Evolutionary conservation across 2,888 invertebrate species (phyloP), one percentile per base, ranked within the genome.

Genomic region (Nasonia oneida): DNA sequence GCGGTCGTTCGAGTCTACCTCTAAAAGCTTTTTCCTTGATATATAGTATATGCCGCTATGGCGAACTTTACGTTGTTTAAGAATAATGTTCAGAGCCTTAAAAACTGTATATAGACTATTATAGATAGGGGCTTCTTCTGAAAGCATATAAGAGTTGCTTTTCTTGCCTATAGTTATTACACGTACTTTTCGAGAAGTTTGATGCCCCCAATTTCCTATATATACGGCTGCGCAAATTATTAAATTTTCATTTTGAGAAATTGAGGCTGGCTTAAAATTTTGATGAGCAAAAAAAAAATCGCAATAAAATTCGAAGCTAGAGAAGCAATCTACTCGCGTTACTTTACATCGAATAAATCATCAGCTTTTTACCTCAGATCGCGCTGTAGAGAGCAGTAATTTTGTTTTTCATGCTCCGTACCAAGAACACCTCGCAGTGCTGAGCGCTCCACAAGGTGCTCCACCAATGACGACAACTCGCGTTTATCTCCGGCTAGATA

Each of bases 391-490:
- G 6, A 42, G 29, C 29, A 8, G 42, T 47, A 47, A 47, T 47
- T 47, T 47, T 47, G 12, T 47, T 47, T 47, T 47, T 47, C 47
- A 12, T 2, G 47, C 12, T 47, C 10, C 47, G 10, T 47, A 47
- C 47, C 47, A 47, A 8, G 1, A 47, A 47, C 47, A 12, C 47
- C 47, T 47, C 12, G 29, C 29, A 10, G 47, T 37, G 4, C 12
- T 12, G 47, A 47, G 2, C 47, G 10, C 47, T 47, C 12, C 12
- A 12, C 47, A 18, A 37, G 39, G 47, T 39, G 47, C 37, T 23
- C 73, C 29, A 47, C 76, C 18, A 14, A n/a, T n/a, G 77, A 80
- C 71, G 80, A 80, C 53, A 39, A 80, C 71, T 71, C 23, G 73
- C 23, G 5, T 81, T 81, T 47, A 81, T 81, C 73, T 61, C 57